These are phyloP conservation scores for Pogonocherus hispidulus DNA, from an alignment of 2,888 invertebrate species.

Conservation along the genomic window DNA sequence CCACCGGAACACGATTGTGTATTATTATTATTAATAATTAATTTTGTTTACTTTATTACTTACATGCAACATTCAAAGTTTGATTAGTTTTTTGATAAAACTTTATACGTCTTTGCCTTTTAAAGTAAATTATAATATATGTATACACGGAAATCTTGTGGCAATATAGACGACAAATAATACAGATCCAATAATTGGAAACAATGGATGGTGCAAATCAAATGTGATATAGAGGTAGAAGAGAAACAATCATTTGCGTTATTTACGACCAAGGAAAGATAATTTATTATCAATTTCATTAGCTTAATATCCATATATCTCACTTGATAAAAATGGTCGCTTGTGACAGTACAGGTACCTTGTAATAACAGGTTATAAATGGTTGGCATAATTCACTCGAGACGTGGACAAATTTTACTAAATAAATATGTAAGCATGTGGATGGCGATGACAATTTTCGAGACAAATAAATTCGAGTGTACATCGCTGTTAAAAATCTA, in stretches of 20 bases:
- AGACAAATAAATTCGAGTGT: too few relatives aligned
- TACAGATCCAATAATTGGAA: background rate
- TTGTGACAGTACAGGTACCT: conserved; percentile 43
- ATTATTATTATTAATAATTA: too few relatives aligned
- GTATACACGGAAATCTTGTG: background rate
- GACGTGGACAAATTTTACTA: conserved; percentile 36
- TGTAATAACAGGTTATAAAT: conserved; percentile 49
- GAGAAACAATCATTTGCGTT: conserved; percentile 25
- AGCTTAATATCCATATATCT: conserved; percentile 48
- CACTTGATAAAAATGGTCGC: conserved; percentile 46
- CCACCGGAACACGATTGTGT: too few relatives aligned
- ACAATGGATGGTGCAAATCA: background rate
- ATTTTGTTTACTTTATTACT: too few relatives aligned
- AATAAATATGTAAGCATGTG: conserved; percentile 27
- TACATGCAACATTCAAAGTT: too few relatives aligned
- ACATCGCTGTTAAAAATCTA: too few relatives aligned
- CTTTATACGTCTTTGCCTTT: too few relatives aligned
- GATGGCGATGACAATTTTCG: background rate
- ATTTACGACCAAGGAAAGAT: conserved; percentile 33
- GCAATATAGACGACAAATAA: background rate
- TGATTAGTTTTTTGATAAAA: too few relatives aligned
- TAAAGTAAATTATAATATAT: too few relatives aligned
- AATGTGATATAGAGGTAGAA: background rate
- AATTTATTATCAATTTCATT: conserved; percentile 53
- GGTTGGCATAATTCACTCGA: conserved; percentile 40